phyloP scores from a whole-genome alignment of 2,797 vertebrate genomes.

The Macrochelys suwanniensis region DNA sequence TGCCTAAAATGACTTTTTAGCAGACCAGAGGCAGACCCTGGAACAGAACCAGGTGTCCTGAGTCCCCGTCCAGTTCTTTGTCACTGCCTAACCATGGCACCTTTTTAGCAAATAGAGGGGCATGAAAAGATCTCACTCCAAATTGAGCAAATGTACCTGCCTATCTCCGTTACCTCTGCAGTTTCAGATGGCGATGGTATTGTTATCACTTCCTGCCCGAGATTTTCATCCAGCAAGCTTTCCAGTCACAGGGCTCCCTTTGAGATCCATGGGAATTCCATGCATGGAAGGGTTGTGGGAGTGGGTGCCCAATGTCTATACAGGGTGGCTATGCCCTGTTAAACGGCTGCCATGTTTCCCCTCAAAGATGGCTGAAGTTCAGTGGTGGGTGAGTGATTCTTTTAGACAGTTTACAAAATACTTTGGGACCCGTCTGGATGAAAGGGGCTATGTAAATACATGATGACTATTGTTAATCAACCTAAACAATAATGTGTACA shows the following conservation, averaged over 20 bases:
- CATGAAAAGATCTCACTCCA: neutral
- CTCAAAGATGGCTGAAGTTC: neutral
- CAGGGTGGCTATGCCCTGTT: neutral
- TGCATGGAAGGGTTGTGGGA: neutral
- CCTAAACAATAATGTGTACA: constrained; percentile 56
- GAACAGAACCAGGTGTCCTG: neutral
- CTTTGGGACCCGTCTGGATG: constrained; percentile 48
- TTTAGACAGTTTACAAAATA: constrained; percentile 42
- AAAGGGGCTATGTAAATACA: constrained; percentile 57
- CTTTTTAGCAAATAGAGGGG: neutral
- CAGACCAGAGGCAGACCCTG: neutral
- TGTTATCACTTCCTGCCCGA: neutral
- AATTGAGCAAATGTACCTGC: neutral
- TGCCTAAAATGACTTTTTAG: neutral
- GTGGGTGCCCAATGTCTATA: rapidly evolving
- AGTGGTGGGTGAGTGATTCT: neutral
- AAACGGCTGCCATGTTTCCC: neutral
- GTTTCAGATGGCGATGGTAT: neutral
- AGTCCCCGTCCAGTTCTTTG: neutral
- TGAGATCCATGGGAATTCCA: constrained; percentile 1
- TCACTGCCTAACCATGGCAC: neutral
- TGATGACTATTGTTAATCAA: constrained; percentile 69
- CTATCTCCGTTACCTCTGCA: neutral
- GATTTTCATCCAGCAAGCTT: neutral
- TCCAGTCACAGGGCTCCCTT: neutral